A percentile compares a stretch with the other conserved stretches of the same genome.
These are phyloP conservation scores for Lucifuga dentata DNA, from an alignment of 2,113 vertebrate species.

Conservation along the genomic window DNA sequence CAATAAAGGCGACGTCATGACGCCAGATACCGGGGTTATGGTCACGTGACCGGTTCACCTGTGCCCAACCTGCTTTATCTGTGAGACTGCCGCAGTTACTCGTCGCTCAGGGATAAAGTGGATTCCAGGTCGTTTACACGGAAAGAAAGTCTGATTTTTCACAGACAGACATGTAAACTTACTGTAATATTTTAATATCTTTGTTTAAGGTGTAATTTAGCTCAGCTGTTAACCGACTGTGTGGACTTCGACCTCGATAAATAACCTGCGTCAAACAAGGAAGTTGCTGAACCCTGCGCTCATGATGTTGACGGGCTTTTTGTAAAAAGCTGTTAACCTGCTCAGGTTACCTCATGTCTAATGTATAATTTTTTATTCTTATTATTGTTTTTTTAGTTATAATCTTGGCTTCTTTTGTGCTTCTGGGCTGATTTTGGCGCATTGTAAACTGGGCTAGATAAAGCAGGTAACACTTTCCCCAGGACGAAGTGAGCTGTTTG, in stretches of 20 bases:
- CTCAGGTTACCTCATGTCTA: not conserved
- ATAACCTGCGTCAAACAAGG: conserved; percentile 70
- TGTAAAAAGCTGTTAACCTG: conserved; percentile 29
- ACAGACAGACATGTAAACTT: not conserved
- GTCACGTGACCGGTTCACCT: conserved; percentile 73
- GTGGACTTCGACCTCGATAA: conserved; percentile 64
- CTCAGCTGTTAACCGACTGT: not conserved
- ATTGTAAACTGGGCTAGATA: conserved; percentile 24
- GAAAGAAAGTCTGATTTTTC: not conserved
- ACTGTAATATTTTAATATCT: fast-evolving
- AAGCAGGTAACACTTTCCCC: conserved; percentile 31
- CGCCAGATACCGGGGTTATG: conserved; percentile 5
- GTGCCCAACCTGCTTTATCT: conserved; percentile 73
- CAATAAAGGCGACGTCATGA: conserved; percentile 47
- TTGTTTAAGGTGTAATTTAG: not conserved
- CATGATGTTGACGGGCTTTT: conserved; percentile 8
- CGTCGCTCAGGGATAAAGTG: not conserved
- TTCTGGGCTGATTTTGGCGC: conserved; percentile 8
- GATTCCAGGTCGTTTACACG: not conserved
- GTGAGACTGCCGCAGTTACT: not conserved
- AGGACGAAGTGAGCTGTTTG: conserved; percentile 55
- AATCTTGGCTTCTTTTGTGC: conserved; percentile 15
- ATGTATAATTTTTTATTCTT: conserved; percentile 20
- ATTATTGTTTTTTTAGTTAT: conserved; percentile 30
- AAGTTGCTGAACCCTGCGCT: conserved; percentile 62